Evolutionary conservation across 2,888 invertebrate genomes (phyloP).

Genomic region (Pimpla rufipes): DNA sequence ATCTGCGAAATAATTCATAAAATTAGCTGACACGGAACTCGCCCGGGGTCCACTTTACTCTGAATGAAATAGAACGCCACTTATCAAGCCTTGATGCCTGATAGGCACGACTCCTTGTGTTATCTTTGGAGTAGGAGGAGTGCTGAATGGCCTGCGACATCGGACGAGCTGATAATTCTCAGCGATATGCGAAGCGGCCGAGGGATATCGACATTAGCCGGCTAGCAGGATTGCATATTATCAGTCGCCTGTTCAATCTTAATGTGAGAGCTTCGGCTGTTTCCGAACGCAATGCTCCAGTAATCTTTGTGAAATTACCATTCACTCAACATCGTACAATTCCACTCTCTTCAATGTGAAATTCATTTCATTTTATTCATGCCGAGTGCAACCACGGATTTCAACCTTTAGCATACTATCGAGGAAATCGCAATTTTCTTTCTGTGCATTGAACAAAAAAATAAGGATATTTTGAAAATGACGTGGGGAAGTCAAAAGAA

Average conservation of each 20-base stretch:
- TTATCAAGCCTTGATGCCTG: conserved; percentile 24
- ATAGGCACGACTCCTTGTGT: not conserved
- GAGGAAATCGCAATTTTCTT: not conserved
- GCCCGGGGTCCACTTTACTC: not conserved
- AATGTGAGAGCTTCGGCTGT: conserved; percentile 2
- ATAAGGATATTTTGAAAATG: conserved; percentile 44
- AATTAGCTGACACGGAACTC: conserved; percentile 1
- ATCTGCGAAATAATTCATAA: conserved; percentile 3
- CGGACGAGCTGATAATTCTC: conserved; percentile 44
- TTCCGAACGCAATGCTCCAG: not conserved
- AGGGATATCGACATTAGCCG: conserved; percentile 10
- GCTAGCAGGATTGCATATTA: not conserved
- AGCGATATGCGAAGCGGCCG: not conserved
- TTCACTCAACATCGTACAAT: not conserved
- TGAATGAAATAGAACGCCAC: conserved; percentile 10
- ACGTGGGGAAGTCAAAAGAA: conserved; percentile 63
- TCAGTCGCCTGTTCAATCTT: conserved; percentile 32
- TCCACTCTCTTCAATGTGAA: not conserved
- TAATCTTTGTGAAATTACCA: conserved; percentile 21
- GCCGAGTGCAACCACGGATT: not conserved
- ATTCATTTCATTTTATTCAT: not conserved
- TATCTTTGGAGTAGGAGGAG: conserved; percentile 31
- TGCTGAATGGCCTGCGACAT: conserved; percentile 18
- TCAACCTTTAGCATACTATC: not conserved
- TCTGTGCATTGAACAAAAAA: not conserved